Percentiles rank a stretch among this genome's conserved stretches.
These are phyloP conservation scores for Podocnemis expansa DNA, from an alignment of 2,113 vertebrate genomes.

Conservation along the genomic window DNA sequence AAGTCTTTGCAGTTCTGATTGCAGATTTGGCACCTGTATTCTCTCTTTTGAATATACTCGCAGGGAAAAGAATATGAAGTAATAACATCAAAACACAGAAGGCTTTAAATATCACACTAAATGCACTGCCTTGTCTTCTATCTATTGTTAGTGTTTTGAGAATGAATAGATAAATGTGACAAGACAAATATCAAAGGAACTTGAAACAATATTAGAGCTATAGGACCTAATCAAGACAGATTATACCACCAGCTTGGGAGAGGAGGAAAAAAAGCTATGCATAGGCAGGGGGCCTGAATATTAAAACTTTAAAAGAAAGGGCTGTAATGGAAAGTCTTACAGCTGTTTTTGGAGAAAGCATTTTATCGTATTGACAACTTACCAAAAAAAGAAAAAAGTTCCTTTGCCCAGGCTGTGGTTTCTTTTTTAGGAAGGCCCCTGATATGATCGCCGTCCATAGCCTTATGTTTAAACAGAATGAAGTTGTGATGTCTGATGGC, in stretches of 20 bases:
- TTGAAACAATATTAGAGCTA: conserved; percentile 31
- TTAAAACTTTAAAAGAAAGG: conserved; percentile 11
- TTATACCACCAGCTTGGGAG: background rate
- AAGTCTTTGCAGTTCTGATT: conserved; percentile 42
- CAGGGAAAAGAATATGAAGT: conserved; percentile 37
- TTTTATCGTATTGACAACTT: background rate
- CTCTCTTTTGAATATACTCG: conserved; percentile 1
- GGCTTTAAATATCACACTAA: conserved; percentile 18
- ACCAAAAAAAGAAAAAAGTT: background rate
- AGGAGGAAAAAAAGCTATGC: background rate
- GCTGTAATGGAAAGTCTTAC: background rate
- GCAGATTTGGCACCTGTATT: conserved; percentile 23
- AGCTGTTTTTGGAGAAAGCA: background rate
- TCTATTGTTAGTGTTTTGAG: conserved; percentile 22
- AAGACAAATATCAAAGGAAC: conserved; percentile 31
- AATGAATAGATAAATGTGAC: conserved; percentile 33
- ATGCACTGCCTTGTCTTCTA: background rate
- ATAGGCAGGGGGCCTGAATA: conserved; percentile 27
- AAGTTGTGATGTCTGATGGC: background rate
- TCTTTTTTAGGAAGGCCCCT: background rate
- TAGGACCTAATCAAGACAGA: conserved; percentile 25
- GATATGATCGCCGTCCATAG: background rate
- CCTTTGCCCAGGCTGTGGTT: background rate
- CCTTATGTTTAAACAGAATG: accelerated
- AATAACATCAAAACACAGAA: conserved; percentile 51